Conservation (phyloP, 2,113 vertebrate genomes). For the Smithornis capensis region DNA sequence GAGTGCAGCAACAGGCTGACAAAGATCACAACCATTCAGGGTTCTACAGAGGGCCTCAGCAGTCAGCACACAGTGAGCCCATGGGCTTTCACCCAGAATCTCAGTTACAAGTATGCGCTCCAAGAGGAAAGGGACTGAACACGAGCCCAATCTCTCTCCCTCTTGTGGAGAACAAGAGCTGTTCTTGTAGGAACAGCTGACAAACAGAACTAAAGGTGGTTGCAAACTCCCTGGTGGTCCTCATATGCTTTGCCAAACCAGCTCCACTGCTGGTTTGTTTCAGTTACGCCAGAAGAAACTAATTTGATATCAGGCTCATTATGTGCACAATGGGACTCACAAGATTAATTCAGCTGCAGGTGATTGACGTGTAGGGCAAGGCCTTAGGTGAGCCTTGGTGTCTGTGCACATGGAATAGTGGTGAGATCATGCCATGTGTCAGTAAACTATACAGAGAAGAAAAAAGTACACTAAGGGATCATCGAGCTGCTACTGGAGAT, state of each 20-base stretch:
- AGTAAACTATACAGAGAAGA: neutral
- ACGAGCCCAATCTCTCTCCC: neutral
- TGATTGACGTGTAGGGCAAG: neutral
- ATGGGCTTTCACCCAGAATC: neutral
- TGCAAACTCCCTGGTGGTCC: neutral
- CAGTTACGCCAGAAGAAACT: neutral
- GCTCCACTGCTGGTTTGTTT: neutral
- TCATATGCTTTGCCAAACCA: neutral
- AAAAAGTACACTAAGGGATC: neutral
- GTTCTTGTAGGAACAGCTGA: neutral
- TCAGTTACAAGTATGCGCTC: neutral
- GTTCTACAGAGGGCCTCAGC: neutral
- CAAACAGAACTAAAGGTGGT: neutral
- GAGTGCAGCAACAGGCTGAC: neutral
- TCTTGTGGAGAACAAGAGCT: fast-evolving
- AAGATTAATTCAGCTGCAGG: neutral
- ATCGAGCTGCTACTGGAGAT: neutral
- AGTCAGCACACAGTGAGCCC: neutral
- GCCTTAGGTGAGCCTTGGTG: neutral
- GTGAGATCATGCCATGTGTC: neutral
- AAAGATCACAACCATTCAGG: neutral
- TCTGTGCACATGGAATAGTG: neutral
- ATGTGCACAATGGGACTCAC: neutral
- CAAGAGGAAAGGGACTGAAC: neutral
- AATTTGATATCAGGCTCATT: neutral